phyloP scores from a whole-genome alignment of 2,113 vertebrate species.

The Poecilia latipinna region DNA sequence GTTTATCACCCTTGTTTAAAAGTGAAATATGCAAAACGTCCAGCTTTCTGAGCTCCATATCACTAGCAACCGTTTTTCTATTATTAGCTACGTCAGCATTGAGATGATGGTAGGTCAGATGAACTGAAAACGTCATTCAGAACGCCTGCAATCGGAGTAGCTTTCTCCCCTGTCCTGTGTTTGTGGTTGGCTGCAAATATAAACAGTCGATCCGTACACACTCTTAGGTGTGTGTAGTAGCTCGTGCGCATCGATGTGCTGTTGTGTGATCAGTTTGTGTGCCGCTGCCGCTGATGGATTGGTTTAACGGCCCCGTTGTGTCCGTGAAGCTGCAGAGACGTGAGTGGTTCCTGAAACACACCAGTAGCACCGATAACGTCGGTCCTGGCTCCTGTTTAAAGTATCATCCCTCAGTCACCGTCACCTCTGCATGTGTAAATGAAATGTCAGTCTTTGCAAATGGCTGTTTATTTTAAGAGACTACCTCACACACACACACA shows the following conservation, averaged over 20 bases:
- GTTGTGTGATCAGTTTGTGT: background rate
- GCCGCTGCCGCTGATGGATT: background rate
- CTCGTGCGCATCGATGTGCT: background rate
- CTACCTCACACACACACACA: slow-evolving; percentile 9
- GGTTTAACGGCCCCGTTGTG: background rate
- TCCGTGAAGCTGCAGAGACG: slow-evolving; percentile 6
- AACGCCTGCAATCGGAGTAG: no score
- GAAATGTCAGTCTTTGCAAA: slow-evolving; percentile 8
- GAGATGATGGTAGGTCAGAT: no score
- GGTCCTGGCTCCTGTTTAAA: background rate
- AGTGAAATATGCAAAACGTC: no score
- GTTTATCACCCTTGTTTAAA: no score
- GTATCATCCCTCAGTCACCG: slow-evolving; percentile 19
- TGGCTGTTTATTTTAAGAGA: slow-evolving; percentile 18
- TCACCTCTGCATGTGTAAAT: slow-evolving; percentile 22
- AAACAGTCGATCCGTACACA: background rate
- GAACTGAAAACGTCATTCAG: no score
- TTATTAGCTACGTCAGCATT: no score
- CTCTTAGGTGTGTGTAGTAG: background rate
- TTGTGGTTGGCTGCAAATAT: background rate
- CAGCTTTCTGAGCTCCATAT: no score
- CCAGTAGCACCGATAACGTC: background rate
- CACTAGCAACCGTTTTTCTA: no score
- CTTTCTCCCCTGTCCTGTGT: background rate
- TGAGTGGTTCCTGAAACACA: background rate